Evolutionary conservation across 2,113 vertebrate genomes (phyloP), one percentile per base, ranked within the genome.

Genomic region (Gallinago media): DNA sequence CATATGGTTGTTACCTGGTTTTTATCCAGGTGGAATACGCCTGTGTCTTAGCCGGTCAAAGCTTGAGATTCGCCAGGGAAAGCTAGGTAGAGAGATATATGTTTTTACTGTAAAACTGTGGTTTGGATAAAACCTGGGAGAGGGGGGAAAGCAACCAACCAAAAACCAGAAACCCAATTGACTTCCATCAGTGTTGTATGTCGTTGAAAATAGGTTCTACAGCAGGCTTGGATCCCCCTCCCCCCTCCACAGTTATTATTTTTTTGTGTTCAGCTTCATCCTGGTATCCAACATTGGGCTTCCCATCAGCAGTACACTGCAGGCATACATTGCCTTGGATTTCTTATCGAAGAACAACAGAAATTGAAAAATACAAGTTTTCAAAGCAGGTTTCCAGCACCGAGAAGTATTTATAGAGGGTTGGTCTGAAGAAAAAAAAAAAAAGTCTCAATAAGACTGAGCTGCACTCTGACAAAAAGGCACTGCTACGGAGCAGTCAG

Each of bases 111-210:
- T 50, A 52, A 36, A 47, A 59, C 12, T 1, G 3, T 71, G 26
- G 22, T 67, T 67, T 56, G 23, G 56, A 34, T 58, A 76, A 73
- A 93, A 61, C 29, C 12, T 32, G 18, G 18, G 49, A 15, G 34
- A n/a, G 10, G 6, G 20, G 18, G 38, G 22, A 7, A 44, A 23
- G 46, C 23, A 46, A 56, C 27, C 32, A 40, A 20, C 47, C 5
- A 12, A 27, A 15, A 32, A 18, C 0, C 21, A 46, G 22, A 65
- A 52, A 11, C 19, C 3, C 0, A 2, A 0, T 29, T 27, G 8
- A 32, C 8, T 58, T 68, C 31, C 25, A 42, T 47, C 50, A 58
- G 1, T 83, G 31, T 78, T 81, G 8, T 67, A 11, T 22, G 5
- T 55, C n/a, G 58, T 38, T 85, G 79, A 71, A 87, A 86, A 56